Conservation (phyloP, 1,140 invertebrate genomes). For the Drosophila pandora region DNA sequence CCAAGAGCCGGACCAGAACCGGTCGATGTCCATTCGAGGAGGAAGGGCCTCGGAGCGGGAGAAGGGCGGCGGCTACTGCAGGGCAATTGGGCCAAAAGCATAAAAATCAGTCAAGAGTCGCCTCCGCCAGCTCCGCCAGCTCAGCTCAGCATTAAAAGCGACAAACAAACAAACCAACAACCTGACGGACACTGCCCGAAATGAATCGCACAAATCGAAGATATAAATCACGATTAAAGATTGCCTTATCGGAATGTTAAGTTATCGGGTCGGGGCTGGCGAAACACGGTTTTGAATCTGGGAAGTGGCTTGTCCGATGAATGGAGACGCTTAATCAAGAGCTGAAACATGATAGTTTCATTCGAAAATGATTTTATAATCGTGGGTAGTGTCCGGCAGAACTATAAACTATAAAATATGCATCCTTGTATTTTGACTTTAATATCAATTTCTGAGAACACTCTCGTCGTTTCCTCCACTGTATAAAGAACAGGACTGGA, state of each 20-base stretch:
- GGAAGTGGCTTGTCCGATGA: neutral
- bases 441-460: too few species aligned
- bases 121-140: conserved; percentile 39
- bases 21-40: conserved; percentile 47
- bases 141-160: conserved; percentile 72
- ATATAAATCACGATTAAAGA: neutral
- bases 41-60: neutral
- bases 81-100: conserved; percentile 82
- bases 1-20: conserved; percentile 58
- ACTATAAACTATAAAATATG: too few species aligned
- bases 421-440: too few species aligned
- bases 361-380: neutral
- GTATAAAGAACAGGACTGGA: conserved; percentile 27
- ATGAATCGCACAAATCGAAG: conserved; percentile 10
- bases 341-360: neutral
- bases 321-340: neutral
- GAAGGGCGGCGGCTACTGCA: conserved; percentile 54
- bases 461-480: neutral
- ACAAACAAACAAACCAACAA: conserved; percentile 65
- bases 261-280: neutral
- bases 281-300: neutral
- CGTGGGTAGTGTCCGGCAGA: too few species aligned
- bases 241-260: neutral
- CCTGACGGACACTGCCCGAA: conserved; percentile 30
- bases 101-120: conserved; percentile 82